Evolutionary conservation across 2,888 invertebrate species (phyloP), one percentile per base, ranked within the genome.

Genomic region (Cephus nigrinus): DNA sequence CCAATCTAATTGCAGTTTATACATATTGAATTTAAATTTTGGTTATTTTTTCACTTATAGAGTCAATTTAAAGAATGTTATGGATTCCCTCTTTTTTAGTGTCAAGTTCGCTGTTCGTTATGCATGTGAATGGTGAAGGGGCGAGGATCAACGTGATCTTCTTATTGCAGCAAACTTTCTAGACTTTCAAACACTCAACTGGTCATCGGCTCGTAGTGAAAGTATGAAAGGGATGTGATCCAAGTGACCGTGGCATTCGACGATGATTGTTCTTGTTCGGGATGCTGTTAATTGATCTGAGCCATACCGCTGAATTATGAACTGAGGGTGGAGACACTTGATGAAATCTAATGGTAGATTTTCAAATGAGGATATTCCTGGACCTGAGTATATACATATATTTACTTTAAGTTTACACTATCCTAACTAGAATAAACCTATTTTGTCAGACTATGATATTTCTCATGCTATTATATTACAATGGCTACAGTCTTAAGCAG

Each of bases 181-280:
- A 85, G 82, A 89, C 89, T 89, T 89, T 89, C 89, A 82, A 88
- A 84, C 85, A 83, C 83, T 85, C 86, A 82, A 82, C 81, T 87
- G 88, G 86, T 88, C 87, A 86, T 85, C 88, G 85, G 85, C 86
- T 85, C 73, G 34, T 79, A 89, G 89, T 88, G 89, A 89, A 89
- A 89, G 89, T 88, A 81, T 77, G 78, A 80, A 80, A 77, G 83
- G 81, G 84, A 83, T 82, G 81, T 74, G 82, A 82, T 82, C 80
- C 78, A 77, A 78, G 80, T 82, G 84, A 84, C 84, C 83, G 76
- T 88, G 86, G 84, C 88, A 87, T 86, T 86, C 82, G 80, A 75
- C 80, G 69, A 71, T 55, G 72, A 31, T 55, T 72, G 75, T 35
- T 69, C n/a, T 75, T 74, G 74, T 71, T 68, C 35, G 74, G 77